phyloP scores from a whole-genome alignment of 2,888 invertebrate species.

The Xestia sexstrigata region DNA sequence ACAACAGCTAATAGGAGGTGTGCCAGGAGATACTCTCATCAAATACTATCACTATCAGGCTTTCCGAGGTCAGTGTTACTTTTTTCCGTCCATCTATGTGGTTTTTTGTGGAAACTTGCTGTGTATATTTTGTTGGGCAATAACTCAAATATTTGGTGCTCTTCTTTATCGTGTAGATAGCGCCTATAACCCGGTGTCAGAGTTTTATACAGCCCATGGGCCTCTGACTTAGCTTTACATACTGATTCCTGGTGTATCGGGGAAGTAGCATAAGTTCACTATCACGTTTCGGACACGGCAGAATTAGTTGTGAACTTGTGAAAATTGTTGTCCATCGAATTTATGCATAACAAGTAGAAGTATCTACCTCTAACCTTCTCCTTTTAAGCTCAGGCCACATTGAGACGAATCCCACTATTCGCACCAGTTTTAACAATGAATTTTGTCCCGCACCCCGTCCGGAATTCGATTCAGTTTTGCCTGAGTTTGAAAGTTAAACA shows the following conservation, averaged over 20 bases:
- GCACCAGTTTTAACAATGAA: background rate
- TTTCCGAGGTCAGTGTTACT: background rate
- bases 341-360: too few relatives aligned
- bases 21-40: conserved; percentile 6
- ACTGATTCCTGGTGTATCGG: too few relatives aligned
- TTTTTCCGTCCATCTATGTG: background rate
- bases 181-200: too few relatives aligned
- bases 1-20: conserved; percentile 7
- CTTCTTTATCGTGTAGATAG: too few relatives aligned
- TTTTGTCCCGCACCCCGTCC: background rate
- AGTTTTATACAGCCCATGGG: too few relatives aligned
- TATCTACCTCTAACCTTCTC: too few relatives aligned
- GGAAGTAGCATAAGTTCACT: too few relatives aligned
- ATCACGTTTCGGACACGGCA: too few relatives aligned
- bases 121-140: background rate
- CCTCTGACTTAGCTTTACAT: too few relatives aligned
- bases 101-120: background rate
- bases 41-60: background rate
- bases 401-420: background rate
- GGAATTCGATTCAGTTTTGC: background rate
- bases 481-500: background rate
- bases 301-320: too few relatives aligned
- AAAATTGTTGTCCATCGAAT: too few relatives aligned
- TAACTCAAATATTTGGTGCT: background rate
- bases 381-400: too few relatives aligned